These are phyloP conservation scores for Physella acuta DNA, from an alignment of 1,140 invertebrate genomes.

Conservation along the genomic window DNA sequence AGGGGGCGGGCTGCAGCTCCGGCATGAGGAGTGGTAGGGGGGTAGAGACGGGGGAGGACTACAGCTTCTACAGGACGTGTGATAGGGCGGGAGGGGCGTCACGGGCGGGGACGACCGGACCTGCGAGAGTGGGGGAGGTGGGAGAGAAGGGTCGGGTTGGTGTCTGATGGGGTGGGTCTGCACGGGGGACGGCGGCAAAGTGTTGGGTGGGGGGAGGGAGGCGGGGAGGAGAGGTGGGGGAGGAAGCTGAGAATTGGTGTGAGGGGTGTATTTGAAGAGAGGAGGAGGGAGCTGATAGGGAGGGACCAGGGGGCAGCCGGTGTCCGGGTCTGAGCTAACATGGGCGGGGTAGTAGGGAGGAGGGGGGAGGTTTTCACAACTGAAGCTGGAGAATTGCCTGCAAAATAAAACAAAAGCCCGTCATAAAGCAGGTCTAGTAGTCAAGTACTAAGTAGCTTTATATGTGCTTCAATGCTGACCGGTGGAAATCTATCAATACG, in stretches of 20 bases:
- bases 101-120: slow-evolving; percentile 20
- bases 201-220: slow-evolving; percentile 14
- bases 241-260: slow-evolving; percentile 8
- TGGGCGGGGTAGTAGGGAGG: slow-evolving; percentile 14
- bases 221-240: slow-evolving; percentile 20
- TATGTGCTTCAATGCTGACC: no score
- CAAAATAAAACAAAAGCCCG: no score
- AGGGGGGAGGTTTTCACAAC: slow-evolving; percentile 27
- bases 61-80: no score
- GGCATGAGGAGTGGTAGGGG: slow-evolving; percentile 20
- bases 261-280: slow-evolving; percentile 19
- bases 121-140: slow-evolving; percentile 17
- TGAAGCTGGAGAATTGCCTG: slow-evolving; percentile 39
- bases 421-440: no score
- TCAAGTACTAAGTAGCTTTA: no score
- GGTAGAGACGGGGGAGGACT: slow-evolving; percentile 25
- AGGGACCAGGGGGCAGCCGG: neutral
- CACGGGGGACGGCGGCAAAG: slow-evolving; percentile 19
- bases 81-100: no score
- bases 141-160: no score
- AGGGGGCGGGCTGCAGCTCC: slow-evolving; percentile 34
- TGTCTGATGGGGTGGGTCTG: no score
- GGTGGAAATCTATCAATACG: no score
- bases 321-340: slow-evolving; percentile 7
- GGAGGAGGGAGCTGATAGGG: slow-evolving; percentile 22